A percentile compares a stretch with the other conserved stretches of the same genome.
phyloP scores from a whole-genome alignment of 2,797 vertebrate species.

The Oryzias dopingdopingensis region DNA sequence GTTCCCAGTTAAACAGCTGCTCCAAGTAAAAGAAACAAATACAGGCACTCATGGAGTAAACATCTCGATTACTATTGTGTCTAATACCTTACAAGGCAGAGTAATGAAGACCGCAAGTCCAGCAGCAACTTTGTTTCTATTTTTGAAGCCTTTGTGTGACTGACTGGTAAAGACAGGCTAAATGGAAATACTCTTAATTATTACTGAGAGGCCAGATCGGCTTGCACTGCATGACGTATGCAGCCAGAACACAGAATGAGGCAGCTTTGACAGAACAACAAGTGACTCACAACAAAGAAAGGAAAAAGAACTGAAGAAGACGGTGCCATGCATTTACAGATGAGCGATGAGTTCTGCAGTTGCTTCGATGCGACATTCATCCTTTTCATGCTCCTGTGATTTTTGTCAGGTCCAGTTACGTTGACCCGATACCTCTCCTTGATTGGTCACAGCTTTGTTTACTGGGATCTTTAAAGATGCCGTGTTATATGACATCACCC shows the following conservation, averaged over 20 bases:
- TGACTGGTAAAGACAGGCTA: constrained; percentile 66
- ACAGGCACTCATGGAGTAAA: background rate
- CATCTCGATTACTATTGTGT: background rate
- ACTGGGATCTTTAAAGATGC: constrained; percentile 56
- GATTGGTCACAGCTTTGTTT: constrained; percentile 59
- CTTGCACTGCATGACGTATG: constrained; percentile 69
- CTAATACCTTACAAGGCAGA: constrained; percentile 4
- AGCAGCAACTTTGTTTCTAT: constrained; percentile 34
- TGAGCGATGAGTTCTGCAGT: constrained; percentile 48
- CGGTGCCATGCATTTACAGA: constrained; percentile 30
- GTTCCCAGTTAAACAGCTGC: background rate
- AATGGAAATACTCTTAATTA: constrained; percentile 85
- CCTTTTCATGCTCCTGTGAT: constrained; percentile 57
- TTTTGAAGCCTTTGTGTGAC: constrained; percentile 54
- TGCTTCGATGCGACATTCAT: constrained; percentile 44
- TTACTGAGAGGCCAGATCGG: constrained; percentile 81
- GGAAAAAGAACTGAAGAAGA: constrained; percentile 26
- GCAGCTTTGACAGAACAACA: constrained; percentile 11
- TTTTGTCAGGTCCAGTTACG: constrained; percentile 50
- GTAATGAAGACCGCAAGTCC: constrained; percentile 12
- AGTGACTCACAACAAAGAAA: constrained; percentile 29
- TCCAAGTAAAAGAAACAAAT: background rate
- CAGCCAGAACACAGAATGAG: constrained; percentile 40
- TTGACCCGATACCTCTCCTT: constrained; percentile 48
- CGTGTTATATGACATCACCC: constrained; percentile 44